phyloP scores from a whole-genome alignment of 2,888 invertebrate genomes.

The Xestobium rufovillosum region DNA sequence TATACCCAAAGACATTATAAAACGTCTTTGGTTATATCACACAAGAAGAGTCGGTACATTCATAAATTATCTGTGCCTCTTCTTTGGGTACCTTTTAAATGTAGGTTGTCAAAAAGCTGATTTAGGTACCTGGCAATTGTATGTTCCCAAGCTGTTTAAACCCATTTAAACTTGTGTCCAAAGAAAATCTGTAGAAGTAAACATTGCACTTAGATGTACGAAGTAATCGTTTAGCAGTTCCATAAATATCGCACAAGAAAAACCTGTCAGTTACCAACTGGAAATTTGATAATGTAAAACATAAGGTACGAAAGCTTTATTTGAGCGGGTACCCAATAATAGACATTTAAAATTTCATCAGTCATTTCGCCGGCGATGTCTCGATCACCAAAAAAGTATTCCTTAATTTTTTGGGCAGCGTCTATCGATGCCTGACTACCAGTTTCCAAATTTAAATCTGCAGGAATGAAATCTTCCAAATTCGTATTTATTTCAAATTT shows the following conservation, averaged over 20 bases:
- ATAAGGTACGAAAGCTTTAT: too few relatives aligned
- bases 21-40: too few relatives aligned
- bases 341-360: conserved; percentile 35
- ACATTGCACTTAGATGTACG: conserved; percentile 21
- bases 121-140: background rate
- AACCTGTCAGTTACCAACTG: conserved; percentile 36
- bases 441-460: conserved; percentile 25
- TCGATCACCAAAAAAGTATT: conserved; percentile 43
- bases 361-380: conserved; percentile 37
- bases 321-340: too few relatives aligned
- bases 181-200: conserved; percentile 32
- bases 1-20: too few relatives aligned
- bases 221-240: conserved; percentile 18
- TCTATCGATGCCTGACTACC: conserved; percentile 27
- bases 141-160: conserved; percentile 25
- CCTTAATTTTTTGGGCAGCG: conserved; percentile 40
- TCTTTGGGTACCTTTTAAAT: too few relatives aligned
- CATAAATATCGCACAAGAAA: conserved; percentile 33
- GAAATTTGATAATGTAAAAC: conserved; percentile 23
- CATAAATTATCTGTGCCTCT: too few relatives aligned
- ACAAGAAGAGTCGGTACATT: too few relatives aligned
- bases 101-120: too few relatives aligned
- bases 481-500: conserved; percentile 20
- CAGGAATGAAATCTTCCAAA: conserved; percentile 29
- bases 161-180: conserved; percentile 29